Evolutionary conservation across 2,888 invertebrate genomes (phyloP).

Genomic region (Sylvicola cinctus): DNA sequence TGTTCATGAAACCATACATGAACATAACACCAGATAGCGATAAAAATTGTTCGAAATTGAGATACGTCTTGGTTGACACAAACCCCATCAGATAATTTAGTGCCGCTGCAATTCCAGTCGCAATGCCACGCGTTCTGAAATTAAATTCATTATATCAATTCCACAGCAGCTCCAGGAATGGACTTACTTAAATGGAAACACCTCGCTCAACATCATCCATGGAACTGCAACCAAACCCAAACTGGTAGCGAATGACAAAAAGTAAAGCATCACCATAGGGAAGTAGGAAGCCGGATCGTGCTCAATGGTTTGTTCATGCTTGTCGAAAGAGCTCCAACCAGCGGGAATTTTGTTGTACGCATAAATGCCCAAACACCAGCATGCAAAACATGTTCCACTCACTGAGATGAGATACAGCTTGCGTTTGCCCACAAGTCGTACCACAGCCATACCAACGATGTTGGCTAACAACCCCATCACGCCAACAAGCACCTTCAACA

Average conservation of each 20-base stretch:
- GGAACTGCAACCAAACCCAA: slow-evolving; percentile 25
- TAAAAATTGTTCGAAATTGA: slow-evolving; percentile 26
- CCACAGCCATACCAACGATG: slow-evolving; percentile 23
- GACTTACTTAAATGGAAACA: slow-evolving; percentile 33
- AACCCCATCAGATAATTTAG: slow-evolving; percentile 31
- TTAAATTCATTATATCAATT: slow-evolving; percentile 1
- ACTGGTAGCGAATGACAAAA: slow-evolving; percentile 9
- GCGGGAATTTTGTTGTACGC: slow-evolving; percentile 20
- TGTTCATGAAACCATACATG: slow-evolving; percentile 27
- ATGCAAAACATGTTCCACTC: slow-evolving; percentile 20
- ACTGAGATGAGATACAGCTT: slow-evolving; percentile 27
- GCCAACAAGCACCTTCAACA: slow-evolving; percentile 15
- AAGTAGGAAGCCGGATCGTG: slow-evolving; percentile 5
- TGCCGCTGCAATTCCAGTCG: slow-evolving; percentile 32
- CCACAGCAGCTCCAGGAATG: background rate
- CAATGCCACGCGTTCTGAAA: slow-evolving; percentile 21
- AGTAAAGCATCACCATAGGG: slow-evolving; percentile 16
- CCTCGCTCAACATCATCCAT: slow-evolving; percentile 34
- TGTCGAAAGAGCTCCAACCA: slow-evolving; percentile 27
- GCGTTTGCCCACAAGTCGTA: slow-evolving; percentile 28
- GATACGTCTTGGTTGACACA: slow-evolving; percentile 31
- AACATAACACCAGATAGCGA: slow-evolving; percentile 30
- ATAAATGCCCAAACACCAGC: slow-evolving; percentile 26
- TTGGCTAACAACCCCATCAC: slow-evolving; percentile 26
- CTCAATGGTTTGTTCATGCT: slow-evolving; percentile 6